Evolutionary conservation across 2,888 invertebrate species (phyloP), one percentile per base, ranked within the genome.

Genomic region (Mylabris sibirica): DNA sequence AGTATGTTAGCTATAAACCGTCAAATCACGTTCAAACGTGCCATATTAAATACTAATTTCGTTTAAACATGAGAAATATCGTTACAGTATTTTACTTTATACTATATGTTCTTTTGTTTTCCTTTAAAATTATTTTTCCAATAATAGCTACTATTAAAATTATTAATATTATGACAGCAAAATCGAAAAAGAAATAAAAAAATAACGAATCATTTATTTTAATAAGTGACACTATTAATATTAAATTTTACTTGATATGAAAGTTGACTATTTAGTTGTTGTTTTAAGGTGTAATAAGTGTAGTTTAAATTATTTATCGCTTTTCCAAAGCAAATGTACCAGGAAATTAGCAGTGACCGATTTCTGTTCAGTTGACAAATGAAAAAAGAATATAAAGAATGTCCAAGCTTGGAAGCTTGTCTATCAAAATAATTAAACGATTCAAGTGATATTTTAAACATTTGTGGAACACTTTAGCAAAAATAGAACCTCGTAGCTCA

Each of bases 1-100:
- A 9, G 53, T 53, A 53, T 53, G 53, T 53, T 53, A 22, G 53
- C 53, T 53, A 53, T 53, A 53, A 53, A 53, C 53, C 53, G 53
- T 53, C 53, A 53, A 53, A 53, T 53, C 53, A 53, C 22, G 53
- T 22, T 53, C 22, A 24, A 53, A 53, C 53, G 53, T 53, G 53
- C 24, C 53, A 53, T 53, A 53, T 53, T 53, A 53, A 53, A 53
- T 24, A 53, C 53, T 53, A 53, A 53, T 53, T 53, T 24, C 53
- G 5, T 24, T 53, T 53, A 24, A 53, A 53, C 53, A 53, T 53
- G 53, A 53, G 53, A 53, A 22, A 24, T 53, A 53, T 53, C 49
- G 49, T 22, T 22, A 22, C 8, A 53, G 49, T 22, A 53, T 53
- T 53, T 49, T 49, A 20, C 20, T 20, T 1, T 49, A 22, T 2